phyloP scores from a whole-genome alignment of 1,140 invertebrate genomes.

The Drosophila mauritiana region DNA sequence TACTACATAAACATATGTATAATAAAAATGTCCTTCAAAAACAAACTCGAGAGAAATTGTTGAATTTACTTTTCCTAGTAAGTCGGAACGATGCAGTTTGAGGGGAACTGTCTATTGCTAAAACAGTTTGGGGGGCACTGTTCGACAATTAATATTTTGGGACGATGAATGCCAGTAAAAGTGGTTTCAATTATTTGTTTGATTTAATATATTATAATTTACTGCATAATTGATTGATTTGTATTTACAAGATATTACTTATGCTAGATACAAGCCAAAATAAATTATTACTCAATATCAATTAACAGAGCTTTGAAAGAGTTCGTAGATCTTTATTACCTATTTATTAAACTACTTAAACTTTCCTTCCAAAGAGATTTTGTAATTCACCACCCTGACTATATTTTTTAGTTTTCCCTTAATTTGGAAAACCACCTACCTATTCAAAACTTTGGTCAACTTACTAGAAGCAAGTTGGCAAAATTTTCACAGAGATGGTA shows the following conservation, averaged over 20 bases:
- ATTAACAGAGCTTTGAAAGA: too few species aligned
- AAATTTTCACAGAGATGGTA: constrained; percentile 40
- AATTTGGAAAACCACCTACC: constrained; percentile 6
- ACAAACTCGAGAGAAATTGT: constrained; percentile 9
- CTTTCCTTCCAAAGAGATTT: background rate
- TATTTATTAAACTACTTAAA: constrained; percentile 47
- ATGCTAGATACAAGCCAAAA: constrained; percentile 10
- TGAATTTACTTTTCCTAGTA: background rate
- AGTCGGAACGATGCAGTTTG: background rate
- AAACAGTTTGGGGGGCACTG: background rate
- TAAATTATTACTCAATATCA: background rate
- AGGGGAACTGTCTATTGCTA: background rate
- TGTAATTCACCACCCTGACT: background rate
- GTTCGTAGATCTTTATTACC: too few species aligned
- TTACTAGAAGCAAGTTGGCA: constrained; percentile 72
- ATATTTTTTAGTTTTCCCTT: background rate
- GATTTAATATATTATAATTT: constrained; percentile 14
- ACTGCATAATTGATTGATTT: constrained; percentile 24
- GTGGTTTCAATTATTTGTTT: background rate
- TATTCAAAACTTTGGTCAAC: constrained; percentile 64
- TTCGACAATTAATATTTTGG: background rate
- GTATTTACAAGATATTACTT: constrained; percentile 38
- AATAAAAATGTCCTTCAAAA: constrained; percentile 79
- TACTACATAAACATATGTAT: constrained; percentile 72
- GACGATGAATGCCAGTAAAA: background rate